Evolutionary conservation across 2,797 vertebrate genomes (phyloP), one percentile per base, ranked within the genome.

Genomic region (Dromococcyx pavoninus): DNA sequence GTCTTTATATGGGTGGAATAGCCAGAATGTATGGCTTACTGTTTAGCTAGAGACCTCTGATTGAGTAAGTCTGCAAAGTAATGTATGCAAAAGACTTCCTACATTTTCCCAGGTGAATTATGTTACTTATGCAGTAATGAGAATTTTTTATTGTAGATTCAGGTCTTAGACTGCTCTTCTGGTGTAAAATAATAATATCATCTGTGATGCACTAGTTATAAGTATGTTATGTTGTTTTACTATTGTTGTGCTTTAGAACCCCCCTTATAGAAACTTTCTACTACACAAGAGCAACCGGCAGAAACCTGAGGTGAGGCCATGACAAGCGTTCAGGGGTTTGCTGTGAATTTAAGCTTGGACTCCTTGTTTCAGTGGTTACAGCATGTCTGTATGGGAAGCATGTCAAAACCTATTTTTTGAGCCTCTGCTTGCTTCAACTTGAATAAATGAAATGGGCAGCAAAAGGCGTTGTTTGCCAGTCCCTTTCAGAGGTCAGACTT

Each of bases 301-400:
- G 93, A 97, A 94, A 37, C 84, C 75, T 48, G 88, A 97, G 96
- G 96, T 96, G 96, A 97, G 96, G 95, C 89, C 92, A 91, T 95
- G 94, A 53, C 50, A 37, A 84, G 92, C 60, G 71, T 82, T 39
- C 60, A 96, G 89, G 60, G 46, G 48, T 18, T 88, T 95, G 96
- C 88, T 94, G 92, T 92, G 94, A 43, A 66, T 76, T 96, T 33
- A 22, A 51, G 77, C 67, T 35, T 0, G 75, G 50, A 57, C 51
- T 95, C 89, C 58, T 48, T 87, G 88, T 93, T 86, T 73, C 58
- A 51, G n/a, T 94, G 81, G 18, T 80, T 79, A 57, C 82, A 92
- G 94, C 95, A 96, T 96, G 96, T 89, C 43, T 62, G 22, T 86
- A 83, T 58, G 79, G 58, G 88, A 88, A 91, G 94, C 94, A 93